Evolutionary conservation across 2,888 invertebrate species (phyloP), one percentile per base, ranked within the genome.

Genomic region (Agrotis ipsilon): DNA sequence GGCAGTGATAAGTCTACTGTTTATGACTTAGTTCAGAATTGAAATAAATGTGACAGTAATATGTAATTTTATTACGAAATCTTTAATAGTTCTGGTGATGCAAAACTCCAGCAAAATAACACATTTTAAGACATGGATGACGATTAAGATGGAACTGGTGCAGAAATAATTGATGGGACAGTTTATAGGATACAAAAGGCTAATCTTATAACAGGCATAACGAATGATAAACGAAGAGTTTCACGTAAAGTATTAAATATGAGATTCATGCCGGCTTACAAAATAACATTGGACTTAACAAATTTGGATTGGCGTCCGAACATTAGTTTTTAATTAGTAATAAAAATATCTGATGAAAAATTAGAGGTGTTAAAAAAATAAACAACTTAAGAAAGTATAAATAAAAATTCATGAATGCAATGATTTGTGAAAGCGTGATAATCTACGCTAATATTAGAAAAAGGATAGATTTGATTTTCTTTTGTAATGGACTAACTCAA

Each of bases 1-100:
- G 43, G n/a, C 24, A 45, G 27, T 65, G 71, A 75, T 75, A 76
- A 75, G 19, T 76, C 61, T 61, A 58, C 75, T 70, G 63, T 63
- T 60, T 63, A 55, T 55, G 39, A 64, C 16, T 46, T 61, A n/a
- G 60, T 45, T 52, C 9, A 64, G 18, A 45, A 60, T 65, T 52
- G 39, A 39, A 73, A 52, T 52, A 58, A 52, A 43, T 48, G 3
- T 0, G 6, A 65, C 19, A 19, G 57, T 39, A 18, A 51, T 32
- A 64, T 60, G 32, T n/a, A 55, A 39, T 45, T 14, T 39, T 60
- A 6, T 45, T 58, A 45, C 46, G 32, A 55, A 46, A 61, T 57
- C 16, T 48, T 68, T n/a, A 57, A 46, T 43, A 27, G 39, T n/a
- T n/a, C 2, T n/a, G 18, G 11, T 27, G 27, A 49, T n/a, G 6